Conservation (phyloP, 2,888 invertebrate genomes). For the Drosophila helvetica region DNA sequence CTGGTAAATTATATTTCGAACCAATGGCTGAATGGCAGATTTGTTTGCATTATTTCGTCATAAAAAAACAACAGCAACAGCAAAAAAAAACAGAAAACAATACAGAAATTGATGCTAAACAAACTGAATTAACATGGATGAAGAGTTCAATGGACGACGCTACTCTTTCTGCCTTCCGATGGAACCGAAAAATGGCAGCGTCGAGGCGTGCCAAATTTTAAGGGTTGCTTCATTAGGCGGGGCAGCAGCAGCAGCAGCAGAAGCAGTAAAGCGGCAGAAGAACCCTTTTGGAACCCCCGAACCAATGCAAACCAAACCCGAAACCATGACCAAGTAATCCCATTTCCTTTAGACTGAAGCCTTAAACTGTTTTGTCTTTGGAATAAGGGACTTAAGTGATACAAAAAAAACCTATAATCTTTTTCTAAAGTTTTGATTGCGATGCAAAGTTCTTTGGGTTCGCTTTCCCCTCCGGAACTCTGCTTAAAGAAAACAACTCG, state of each 20-base stretch:
- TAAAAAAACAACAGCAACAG: slow-evolving; percentile 30
- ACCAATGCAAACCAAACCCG: slow-evolving; percentile 31
- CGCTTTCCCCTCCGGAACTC: too few species aligned
- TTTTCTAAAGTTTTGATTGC: neutral
- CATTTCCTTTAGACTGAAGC: neutral
- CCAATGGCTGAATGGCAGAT: slow-evolving; percentile 35
- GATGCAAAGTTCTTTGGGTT: too few species aligned
- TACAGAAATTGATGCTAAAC: slow-evolving; percentile 24
- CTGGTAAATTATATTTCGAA: slow-evolving; percentile 25
- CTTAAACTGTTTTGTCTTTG: too few species aligned
- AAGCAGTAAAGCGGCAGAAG: slow-evolving; percentile 13
- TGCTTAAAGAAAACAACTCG: too few species aligned
- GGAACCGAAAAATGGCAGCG: slow-evolving; percentile 48
- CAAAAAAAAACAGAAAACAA: slow-evolving; percentile 18
- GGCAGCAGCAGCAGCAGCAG: slow-evolving; percentile 40
- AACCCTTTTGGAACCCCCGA: slow-evolving; percentile 19
- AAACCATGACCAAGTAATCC: slow-evolving; percentile 56
- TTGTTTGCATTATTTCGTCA: slow-evolving; percentile 42
- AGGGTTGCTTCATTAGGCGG: slow-evolving; percentile 77
- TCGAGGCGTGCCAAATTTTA: slow-evolving; percentile 76
- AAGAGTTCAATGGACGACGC: slow-evolving; percentile 45
- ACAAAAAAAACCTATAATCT: neutral
- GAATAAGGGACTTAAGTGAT: neutral
- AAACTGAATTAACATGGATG: slow-evolving; percentile 25
- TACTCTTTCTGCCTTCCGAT: neutral